Base-by-base conservation (phyloP, 2,888 invertebrate genomes). In the Andrena minutula region DNA sequence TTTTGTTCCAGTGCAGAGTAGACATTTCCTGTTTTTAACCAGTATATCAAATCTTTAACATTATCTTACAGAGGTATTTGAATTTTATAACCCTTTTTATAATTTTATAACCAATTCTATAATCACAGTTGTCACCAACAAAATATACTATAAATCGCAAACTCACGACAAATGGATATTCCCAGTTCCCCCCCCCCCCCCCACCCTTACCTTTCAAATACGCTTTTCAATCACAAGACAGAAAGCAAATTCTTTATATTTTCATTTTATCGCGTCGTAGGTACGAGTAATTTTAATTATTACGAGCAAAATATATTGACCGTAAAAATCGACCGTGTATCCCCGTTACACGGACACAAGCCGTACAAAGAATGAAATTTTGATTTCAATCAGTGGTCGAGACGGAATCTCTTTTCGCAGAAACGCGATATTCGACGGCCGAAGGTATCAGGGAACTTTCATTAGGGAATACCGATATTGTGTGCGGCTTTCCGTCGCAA, bases 391-490 rank as follows among this genome's bases (percentile, higher is more conserved):
- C 61, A 51, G 1, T 53, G 30, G 7, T 12, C 47, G 32, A 56
- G 64, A 26, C 47, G 23, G 64, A 47, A 47, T 61, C 41, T 28
- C 41, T 53, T 56, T 16, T 79, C n/a, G 4, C 12, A 10, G 64
- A 32, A 64, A 63, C 53, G 16, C 47, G 28, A 72, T 63, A 72
- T 68, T 63, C 28, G 51, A 10, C 20, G 35, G 51, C 32, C 58
- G 47, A 49, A 56, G 32, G 28, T 60, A 63, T 58, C 35, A 73
- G 20, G 26, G 58, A 73, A 32, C 60, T 70, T 70, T 60, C 69
- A 77, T 73, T 70, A 61, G 47, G 30, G 60, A 53, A 51, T 30
- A 41, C 26, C 12, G 16, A 16, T 69, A 69, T 69, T 65, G 51
- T 66, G 61, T 20, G 20, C 10, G 26, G 20, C 30, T 20, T 8